A percentile compares a stretch with the other conserved stretches of the same genome.
These are phyloP conservation scores for Tenthredo notha DNA, from an alignment of 2,888 invertebrate species.

Conservation along the genomic window DNA sequence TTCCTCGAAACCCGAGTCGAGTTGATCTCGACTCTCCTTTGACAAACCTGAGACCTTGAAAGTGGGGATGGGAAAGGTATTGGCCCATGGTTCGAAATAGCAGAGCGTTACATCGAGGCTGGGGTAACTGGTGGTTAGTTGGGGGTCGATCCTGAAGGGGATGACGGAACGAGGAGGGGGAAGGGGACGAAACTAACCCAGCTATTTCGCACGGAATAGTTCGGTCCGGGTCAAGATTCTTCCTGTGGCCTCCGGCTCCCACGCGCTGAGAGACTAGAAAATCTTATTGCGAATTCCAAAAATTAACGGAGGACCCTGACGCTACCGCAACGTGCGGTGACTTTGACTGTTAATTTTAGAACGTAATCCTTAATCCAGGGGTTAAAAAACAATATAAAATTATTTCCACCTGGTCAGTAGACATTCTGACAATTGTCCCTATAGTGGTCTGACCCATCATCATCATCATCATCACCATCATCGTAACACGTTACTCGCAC, in stretches of 20 bases:
- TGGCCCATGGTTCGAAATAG: constrained; percentile 40
- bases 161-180: not conserved
- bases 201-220: constrained; percentile 17
- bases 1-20: constrained; percentile 72
- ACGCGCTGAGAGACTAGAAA: not conserved
- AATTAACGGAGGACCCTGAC: constrained; percentile 4
- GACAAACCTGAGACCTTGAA: constrained; percentile 42
- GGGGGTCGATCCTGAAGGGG: constrained; percentile 46
- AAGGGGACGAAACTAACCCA: constrained; percentile 30
- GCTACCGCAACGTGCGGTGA: not conserved
- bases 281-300: constrained; percentile 38
- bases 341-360: not conserved
- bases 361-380: not conserved
- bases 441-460: not conserved
- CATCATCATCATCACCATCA: not conserved
- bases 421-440: not conserved
- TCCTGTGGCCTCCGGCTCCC: not conserved
- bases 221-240: constrained; percentile 43
- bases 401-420: not conserved
- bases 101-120: constrained; percentile 4
- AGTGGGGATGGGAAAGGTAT: constrained; percentile 13
- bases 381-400: not conserved
- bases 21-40: constrained; percentile 62
- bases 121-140: constrained; percentile 7
- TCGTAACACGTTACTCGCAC: not conserved